A percentile compares a stretch with the other conserved stretches of the same genome.
Conservation (phyloP, 2,113 vertebrate species). For the Okapia johnstoni region DNA sequence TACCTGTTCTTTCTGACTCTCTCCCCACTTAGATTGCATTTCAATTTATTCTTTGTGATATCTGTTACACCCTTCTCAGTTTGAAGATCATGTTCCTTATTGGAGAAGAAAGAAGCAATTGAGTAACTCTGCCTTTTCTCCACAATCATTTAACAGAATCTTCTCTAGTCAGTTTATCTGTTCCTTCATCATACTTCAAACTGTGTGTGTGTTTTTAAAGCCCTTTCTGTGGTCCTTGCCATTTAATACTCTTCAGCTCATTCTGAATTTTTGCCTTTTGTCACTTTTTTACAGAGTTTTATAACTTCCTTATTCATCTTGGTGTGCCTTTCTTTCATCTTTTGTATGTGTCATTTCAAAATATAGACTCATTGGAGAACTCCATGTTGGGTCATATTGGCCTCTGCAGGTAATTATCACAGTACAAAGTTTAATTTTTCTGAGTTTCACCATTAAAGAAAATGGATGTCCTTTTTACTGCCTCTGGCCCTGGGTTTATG, state of each 20-base stretch:
- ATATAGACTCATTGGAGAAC: not conserved
- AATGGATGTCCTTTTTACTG: not conserved
- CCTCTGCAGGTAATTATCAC: not conserved
- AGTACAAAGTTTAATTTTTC: not conserved
- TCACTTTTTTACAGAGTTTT: not conserved
- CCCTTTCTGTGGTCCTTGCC: not conserved
- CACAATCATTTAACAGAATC: slow-evolving; percentile 25
- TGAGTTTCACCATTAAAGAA: not conserved
- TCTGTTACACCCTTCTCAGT: not conserved
- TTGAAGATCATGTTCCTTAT: not conserved
- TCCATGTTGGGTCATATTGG: not conserved
- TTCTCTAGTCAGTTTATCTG: not conserved
- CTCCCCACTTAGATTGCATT: not conserved
- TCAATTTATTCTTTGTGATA: not conserved
- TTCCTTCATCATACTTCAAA: not conserved
- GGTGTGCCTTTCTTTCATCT: not conserved
- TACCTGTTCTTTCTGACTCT: not conserved
- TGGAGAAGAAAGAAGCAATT: slow-evolving; percentile 45
- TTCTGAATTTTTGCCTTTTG: not conserved
- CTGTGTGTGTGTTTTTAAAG: not conserved
- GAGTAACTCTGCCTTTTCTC: not conserved
- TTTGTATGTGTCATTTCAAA: not conserved
- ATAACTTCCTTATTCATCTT: not conserved
- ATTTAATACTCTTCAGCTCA: not conserved
- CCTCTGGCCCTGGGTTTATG: not conserved